Evolutionary conservation across 2,113 vertebrate genomes (phyloP).

Genomic region (Mesembrinibis cayennensis): DNA sequence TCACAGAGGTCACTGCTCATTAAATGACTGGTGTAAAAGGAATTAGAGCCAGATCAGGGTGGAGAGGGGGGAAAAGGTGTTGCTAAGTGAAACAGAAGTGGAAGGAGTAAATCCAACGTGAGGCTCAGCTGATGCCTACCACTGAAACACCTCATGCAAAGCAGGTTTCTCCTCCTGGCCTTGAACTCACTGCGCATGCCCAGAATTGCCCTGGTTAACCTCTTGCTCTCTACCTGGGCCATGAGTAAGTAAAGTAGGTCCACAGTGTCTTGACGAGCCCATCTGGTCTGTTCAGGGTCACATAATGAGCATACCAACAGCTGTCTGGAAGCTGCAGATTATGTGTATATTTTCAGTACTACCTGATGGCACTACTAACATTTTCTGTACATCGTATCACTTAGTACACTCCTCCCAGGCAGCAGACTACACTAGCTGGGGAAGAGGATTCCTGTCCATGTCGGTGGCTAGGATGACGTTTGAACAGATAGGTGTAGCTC

Average conservation of each 20-base stretch:
- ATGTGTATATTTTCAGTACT: neutral
- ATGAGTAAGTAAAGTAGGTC: neutral
- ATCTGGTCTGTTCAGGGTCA: neutral
- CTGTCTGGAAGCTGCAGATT: neutral
- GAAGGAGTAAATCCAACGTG: neutral
- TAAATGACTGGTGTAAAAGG: neutral
- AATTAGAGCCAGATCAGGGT: neutral
- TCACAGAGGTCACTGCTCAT: neutral
- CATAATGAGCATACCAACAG: neutral
- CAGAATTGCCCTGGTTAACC: neutral
- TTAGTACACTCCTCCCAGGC: neutral
- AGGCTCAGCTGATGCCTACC: neutral
- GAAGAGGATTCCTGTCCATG: neutral
- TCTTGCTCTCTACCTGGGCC: neutral
- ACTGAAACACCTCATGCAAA: neutral
- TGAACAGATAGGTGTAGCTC: neutral
- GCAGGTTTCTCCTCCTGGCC: neutral
- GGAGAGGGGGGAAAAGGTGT: neutral
- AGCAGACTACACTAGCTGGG: neutral
- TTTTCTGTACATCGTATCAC: fast-evolving
- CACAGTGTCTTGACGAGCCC: neutral
- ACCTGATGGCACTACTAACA: neutral
- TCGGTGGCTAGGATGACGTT: neutral
- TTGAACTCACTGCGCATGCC: neutral
- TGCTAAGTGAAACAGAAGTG: neutral